Evolutionary conservation across 2,113 vertebrate species (phyloP), one percentile per base, ranked within the genome.

Genomic region (Neodon shergylaensis): DNA sequence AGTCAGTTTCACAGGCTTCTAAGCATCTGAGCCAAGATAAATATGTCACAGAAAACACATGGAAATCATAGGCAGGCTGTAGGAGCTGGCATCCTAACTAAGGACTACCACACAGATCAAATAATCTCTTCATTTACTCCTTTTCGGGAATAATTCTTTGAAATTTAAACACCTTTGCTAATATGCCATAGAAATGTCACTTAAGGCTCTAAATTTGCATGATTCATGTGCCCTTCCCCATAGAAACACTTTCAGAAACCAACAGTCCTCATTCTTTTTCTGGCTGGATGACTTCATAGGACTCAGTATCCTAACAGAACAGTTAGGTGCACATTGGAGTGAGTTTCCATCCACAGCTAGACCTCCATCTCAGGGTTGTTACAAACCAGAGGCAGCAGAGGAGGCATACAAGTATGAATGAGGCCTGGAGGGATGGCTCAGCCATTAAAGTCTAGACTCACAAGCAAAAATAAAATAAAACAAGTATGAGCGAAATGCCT

Each of bases 1-100:
- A 90, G 52, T 96, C 82, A 82, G 49, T 33, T 76, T 86, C 47
- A 65, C 24, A n/a, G 79, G 36, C 49, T 52, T 91, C 39, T 66
- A 19, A 74, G 70, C 54, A 52, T 16, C 85, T 78, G 74, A 96
- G 88, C 89, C 79, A 83, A 54, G 74, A 86, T 42, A 96, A 78
- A 54, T 2, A 2, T 66, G 65, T 73, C 63, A 36, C 78, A n/a
- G 44, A 33, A 72, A 78, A 92, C 81, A 70, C 72, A 49, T 22
- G 31, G 76, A 36, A 33, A 14, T 4, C 68, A 47, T 24, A n/a
- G 90, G 82, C 5, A 3, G 61, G 36, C 66, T 19, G 31, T 31
- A 9, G 5, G 54, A 76, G 39, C 47, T 58, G 65, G 24, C 24
- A 3, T 42, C 49, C 47, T 21, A 1, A 1, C 31, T n/a, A 88